Evolutionary conservation across 2,888 invertebrate species (phyloP).

Genomic region (Hypsopygia costalis): DNA sequence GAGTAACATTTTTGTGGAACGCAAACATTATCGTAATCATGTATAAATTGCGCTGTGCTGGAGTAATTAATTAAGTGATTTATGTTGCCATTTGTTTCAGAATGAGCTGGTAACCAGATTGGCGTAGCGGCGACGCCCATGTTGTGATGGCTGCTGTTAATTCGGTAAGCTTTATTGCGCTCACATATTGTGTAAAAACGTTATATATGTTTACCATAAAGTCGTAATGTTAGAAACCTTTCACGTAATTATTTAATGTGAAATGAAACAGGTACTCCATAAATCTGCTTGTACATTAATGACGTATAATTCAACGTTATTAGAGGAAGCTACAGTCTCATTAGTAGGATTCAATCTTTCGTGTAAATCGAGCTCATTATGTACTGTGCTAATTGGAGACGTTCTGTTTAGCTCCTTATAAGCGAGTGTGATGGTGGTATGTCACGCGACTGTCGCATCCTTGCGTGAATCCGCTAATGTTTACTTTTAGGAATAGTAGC

Average conservation of each 20-base stretch:
- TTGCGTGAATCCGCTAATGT: too few species aligned
- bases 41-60: slow-evolving; percentile 3
- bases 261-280: slow-evolving; percentile 24
- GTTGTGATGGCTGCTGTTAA: slow-evolving; percentile 84
- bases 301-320: slow-evolving; percentile 39
- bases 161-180: slow-evolving; percentile 73
- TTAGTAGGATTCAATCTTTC: slow-evolving; percentile 46
- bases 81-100: slow-evolving; percentile 55
- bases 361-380: slow-evolving; percentile 43
- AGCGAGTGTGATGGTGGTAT: slow-evolving; percentile 10
- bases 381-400: slow-evolving; percentile 57
- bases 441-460: slow-evolving; percentile 8
- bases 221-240: slow-evolving; percentile 17
- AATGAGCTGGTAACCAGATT: slow-evolving; percentile 48
- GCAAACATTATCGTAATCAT: slow-evolving; percentile 10
- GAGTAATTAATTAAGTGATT: slow-evolving; percentile 23
- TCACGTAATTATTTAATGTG: slow-evolving; percentile 21
- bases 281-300: slow-evolving; percentile 36
- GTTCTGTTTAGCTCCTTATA: slow-evolving; percentile 35
- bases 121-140: slow-evolving; percentile 44
- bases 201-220: slow-evolving; percentile 18
- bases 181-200: slow-evolving; percentile 6
- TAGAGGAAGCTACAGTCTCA: slow-evolving; percentile 35
- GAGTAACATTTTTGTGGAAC: slow-evolving; percentile 14
- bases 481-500: too few species aligned